These are phyloP conservation scores for Dicrostonyx torquatus DNA, from an alignment of 2,797 vertebrate species.

Conservation along the genomic window DNA sequence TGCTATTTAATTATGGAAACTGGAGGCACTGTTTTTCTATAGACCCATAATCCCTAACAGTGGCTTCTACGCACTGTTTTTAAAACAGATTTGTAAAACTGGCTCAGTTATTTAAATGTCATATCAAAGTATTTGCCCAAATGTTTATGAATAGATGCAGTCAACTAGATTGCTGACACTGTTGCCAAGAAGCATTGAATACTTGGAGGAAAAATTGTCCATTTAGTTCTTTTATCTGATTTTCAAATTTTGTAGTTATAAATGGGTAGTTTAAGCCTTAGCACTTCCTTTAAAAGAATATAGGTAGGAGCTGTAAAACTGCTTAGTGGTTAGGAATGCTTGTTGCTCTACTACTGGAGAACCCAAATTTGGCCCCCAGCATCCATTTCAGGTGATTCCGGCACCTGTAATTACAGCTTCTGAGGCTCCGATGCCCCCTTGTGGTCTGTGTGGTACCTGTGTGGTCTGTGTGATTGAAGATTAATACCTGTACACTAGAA, in stretches of 20 bases:
- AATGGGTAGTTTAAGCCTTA: slow-evolving; percentile 35
- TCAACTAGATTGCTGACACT: not conserved
- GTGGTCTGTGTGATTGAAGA: not conserved
- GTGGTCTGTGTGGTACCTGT: not conserved
- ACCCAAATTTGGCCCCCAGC: not conserved
- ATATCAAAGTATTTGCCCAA: not conserved
- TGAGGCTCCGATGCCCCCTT: not conserved
- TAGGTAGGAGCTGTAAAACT: not conserved
- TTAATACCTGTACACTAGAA: not conserved
- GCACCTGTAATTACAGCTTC: not conserved
- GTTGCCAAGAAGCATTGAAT: slow-evolving; percentile 26
- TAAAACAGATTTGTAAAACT: not conserved
- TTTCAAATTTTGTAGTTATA: slow-evolving; percentile 44
- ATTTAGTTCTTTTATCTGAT: not conserved
- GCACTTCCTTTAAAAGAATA: not conserved
- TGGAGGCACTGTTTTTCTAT: not conserved
- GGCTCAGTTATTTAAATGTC: not conserved
- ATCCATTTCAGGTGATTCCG: not conserved
- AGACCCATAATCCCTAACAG: not conserved
- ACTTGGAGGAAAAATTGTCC: not conserved
- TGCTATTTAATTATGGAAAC: not conserved
- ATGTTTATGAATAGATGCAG: not conserved
- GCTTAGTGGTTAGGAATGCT: not conserved
- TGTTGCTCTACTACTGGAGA: no score
- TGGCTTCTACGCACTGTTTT: not conserved